Evolutionary conservation across 2,797 vertebrate species (phyloP), one percentile per base, ranked within the genome.

Genomic region (Nyctibius grandis): DNA sequence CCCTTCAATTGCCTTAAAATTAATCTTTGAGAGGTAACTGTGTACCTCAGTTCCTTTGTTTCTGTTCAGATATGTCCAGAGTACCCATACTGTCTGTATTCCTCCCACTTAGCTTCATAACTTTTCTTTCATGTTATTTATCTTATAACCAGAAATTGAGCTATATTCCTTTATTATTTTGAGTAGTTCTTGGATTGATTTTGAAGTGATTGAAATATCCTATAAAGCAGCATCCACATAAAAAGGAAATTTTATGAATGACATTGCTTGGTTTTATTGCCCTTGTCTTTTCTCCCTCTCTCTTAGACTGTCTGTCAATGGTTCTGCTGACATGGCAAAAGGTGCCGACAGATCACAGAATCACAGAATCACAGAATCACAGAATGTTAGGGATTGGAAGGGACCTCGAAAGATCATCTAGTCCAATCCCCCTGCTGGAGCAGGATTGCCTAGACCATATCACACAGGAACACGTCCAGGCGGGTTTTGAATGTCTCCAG

Each of bases 151-250:
- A 91, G 85, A 87, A 75, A 78, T 64, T 45, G 59, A 79, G 57
- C 61, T 50, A 31, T 79, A 86, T 92, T 89, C 70, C 33, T 91
- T 85, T 88, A 90, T 83, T 95, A 74, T 88, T 93, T 92, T 85
- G 88, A 75, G 50, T 82, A 63, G 79, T 64, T 91, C 61, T 84
- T 5, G 5, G 63, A 94, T 56, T 84, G 89, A 61, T 91, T 93
- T 75, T 91, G 88, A 91, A 75, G 48, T 34, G 53, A 75, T 57
- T 86, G 88, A 91, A 94, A 87, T 94, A 82, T 33, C 51, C 48
- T 88, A 61, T 84, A 88, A 91, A 89, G 72, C 59, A 91, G 45
- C 60, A 82, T 75, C n/a, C 54, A 31, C 42, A 61, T 56, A 54
- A 91, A 93, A 89, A 68, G 25, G 40, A 85, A 72, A 84, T 90